Evolutionary conservation across 2,113 vertebrate genomes (phyloP).

Genomic region (Salvelinus fontinalis): DNA sequence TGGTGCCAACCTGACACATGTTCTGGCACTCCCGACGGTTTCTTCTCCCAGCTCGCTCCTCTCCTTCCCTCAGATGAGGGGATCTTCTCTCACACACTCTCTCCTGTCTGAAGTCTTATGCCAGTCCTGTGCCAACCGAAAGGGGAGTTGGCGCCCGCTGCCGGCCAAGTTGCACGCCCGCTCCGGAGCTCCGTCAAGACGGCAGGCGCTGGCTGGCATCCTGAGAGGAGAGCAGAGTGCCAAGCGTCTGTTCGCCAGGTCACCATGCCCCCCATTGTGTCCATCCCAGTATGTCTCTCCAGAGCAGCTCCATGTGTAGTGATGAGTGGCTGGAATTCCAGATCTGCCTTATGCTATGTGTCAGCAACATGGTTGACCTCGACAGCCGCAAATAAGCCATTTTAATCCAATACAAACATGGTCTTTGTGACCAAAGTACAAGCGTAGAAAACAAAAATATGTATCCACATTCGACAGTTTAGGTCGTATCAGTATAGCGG

Average conservation of each 20-base stretch:
- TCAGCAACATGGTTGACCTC: slow-evolving; percentile 61
- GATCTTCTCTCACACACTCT: slow-evolving; percentile 39
- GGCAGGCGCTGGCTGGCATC: slow-evolving; percentile 46
- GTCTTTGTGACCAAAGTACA: slow-evolving; percentile 33
- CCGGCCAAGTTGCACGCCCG: slow-evolving; percentile 61
- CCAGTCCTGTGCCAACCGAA: slow-evolving; percentile 55
- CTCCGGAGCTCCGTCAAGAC: slow-evolving; percentile 50
- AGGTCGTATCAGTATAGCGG: slow-evolving; percentile 34
- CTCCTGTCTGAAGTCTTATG: slow-evolving; percentile 39
- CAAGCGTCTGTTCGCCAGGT: slow-evolving; percentile 40
- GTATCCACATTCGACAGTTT: slow-evolving; percentile 33
- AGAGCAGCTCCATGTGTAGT: slow-evolving; percentile 27
- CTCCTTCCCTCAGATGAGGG: slow-evolving; percentile 1
- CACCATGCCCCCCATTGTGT: slow-evolving; percentile 22
- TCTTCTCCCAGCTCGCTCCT: slow-evolving; percentile 60
- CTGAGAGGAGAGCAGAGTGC: slow-evolving; percentile 42
- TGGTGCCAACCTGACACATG: slow-evolving; percentile 83
- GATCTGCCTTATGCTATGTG: slow-evolving; percentile 8
- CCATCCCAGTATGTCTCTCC: slow-evolving; percentile 17
- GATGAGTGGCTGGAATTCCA: slow-evolving; percentile 36
- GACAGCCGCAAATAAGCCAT: slow-evolving; percentile 32
- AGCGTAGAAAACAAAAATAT: slow-evolving; percentile 18
- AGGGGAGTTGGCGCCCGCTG: slow-evolving; percentile 71
- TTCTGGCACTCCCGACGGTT: slow-evolving; percentile 76
- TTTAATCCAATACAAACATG: slow-evolving; percentile 52